Percentiles rank a stretch among this genome's conserved stretches.
These are phyloP conservation scores for Mechanitis mazaeus DNA, from an alignment of 2,888 invertebrate genomes.

Conservation along the genomic window DNA sequence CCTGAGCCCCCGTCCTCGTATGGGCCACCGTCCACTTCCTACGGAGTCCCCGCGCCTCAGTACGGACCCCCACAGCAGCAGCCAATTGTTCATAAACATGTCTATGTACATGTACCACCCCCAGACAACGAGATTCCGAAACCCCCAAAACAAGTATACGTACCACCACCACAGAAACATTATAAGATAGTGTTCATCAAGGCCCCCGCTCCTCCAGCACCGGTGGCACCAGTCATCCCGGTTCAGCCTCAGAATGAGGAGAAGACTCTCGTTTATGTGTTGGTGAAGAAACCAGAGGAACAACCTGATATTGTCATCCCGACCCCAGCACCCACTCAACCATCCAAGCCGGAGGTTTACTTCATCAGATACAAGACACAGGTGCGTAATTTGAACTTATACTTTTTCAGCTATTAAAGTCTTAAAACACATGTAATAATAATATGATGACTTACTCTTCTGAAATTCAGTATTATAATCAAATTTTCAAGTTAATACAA, in stretches of 20 bases:
- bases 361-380: conserved; percentile 93
- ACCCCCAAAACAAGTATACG: conserved; percentile 74
- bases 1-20: conserved; percentile 78
- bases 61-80: conserved; percentile 86
- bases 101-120: conserved; percentile 93
- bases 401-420: too few relatives aligned
- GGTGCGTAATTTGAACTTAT: conserved; percentile 57
- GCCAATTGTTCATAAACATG: conserved; percentile 91
- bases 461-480: too few relatives aligned
- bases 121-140: conserved; percentile 87
- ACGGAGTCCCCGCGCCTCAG: conserved; percentile 76
- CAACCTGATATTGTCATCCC: conserved; percentile 87
- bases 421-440: too few relatives aligned
- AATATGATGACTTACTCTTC: too few relatives aligned
- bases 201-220: conserved; percentile 80
- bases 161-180: conserved; percentile 83
- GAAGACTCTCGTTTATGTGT: conserved; percentile 91
- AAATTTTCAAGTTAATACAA: too few relatives aligned
- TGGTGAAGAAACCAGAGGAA: conserved; percentile 92
- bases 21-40: conserved; percentile 75
- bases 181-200: conserved; percentile 92
- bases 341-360: conserved; percentile 92
- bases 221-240: conserved; percentile 78
- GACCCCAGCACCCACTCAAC: conserved; percentile 88
- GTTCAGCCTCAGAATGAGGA: conserved; percentile 90